Conservation (phyloP, 1,140 invertebrate species). For the Drosophila nebulosa region DNA sequence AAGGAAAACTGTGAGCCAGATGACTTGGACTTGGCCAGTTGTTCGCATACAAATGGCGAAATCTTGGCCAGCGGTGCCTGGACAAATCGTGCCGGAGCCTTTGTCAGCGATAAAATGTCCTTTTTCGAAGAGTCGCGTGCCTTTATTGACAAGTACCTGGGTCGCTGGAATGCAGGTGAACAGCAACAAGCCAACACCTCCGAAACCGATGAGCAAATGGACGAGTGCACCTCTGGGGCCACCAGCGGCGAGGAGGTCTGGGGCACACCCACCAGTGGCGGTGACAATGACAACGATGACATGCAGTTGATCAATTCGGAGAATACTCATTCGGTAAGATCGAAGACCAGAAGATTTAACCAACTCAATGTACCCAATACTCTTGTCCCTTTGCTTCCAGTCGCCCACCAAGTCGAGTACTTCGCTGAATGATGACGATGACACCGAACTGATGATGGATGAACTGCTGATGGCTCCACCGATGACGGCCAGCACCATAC, state of each 20-base stretch:
- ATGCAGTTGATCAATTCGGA: conserved; percentile 84
- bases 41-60: conserved; percentile 37
- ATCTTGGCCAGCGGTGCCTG: conserved; percentile 83
- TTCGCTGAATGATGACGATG: conserved; percentile 85
- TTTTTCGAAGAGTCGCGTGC: conserved; percentile 85
- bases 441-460: conserved; percentile 88
- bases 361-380: too few species aligned
- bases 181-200: conserved; percentile 55
- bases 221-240: conserved; percentile 88
- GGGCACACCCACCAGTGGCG: conserved; percentile 92
- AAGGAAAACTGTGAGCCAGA: conserved; percentile 58
- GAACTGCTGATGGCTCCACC: conserved; percentile 87
- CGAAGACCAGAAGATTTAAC: too few species aligned
- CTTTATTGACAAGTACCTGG: conserved; percentile 80
- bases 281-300: conserved; percentile 89
- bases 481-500: conserved; percentile 85
- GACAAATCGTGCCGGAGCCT: conserved; percentile 89
- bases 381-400: too few species aligned
- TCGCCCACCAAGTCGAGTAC: conserved; percentile 85
- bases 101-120: conserved; percentile 90
- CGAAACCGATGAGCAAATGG: conserved; percentile 82
- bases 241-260: conserved; percentile 91
- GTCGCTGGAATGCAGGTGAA: conserved; percentile 75
- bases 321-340: conserved; percentile 84
- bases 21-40: conserved; percentile 34